Evolutionary conservation across 2,113 vertebrate genomes (phyloP).

Genomic region (Empidonax traillii): DNA sequence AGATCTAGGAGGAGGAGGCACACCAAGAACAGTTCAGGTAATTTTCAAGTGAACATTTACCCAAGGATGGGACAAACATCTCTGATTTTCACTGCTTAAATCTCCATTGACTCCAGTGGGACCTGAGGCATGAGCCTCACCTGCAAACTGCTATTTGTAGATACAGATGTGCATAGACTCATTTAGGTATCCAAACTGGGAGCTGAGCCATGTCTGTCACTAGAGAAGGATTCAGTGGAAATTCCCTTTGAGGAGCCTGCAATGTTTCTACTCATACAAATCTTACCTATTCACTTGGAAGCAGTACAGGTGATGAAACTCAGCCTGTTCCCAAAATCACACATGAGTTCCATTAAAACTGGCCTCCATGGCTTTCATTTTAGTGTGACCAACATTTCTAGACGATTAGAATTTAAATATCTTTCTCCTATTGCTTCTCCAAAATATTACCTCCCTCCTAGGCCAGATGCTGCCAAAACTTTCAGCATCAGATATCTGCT

Average conservation of each 20-base stretch:
- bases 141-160: not conserved
- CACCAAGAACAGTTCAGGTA: not conserved
- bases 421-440: not conserved
- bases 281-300: not conserved
- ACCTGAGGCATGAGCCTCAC: not conserved
- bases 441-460: not conserved
- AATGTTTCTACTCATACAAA: not conserved
- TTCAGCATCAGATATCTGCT: rapidly evolving
- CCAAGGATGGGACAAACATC: rapidly evolving
- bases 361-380: not conserved
- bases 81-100: not conserved
- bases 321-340: not conserved
- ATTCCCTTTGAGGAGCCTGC: not conserved
- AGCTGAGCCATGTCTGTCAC: not conserved
- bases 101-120: too few relatives aligned
- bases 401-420: not conserved
- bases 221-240: not conserved
- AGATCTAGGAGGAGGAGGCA: not conserved
- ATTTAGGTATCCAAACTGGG: not conserved
- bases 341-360: not conserved
- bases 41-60: rapidly evolving
- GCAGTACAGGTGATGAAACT: not conserved
- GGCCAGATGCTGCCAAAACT: not conserved
- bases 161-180: not conserved
- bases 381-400: not conserved